phyloP scores from a whole-genome alignment of 2,113 vertebrate genomes.

The Macaca fascicularis region T2T-MFA8v1.1 NC_088375.1:39599501-39600000 shows the following conservation, averaged over 20 bases:
- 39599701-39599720: background rate
- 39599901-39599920: background rate
- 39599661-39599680: background rate
- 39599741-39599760: background rate
- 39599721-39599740: background rate
- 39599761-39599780: background rate
- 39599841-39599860: background rate
- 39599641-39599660: background rate
- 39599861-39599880: background rate
- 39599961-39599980: too few species aligned
- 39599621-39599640: background rate
- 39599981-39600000: fast-evolving
- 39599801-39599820: background rate
- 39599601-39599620: background rate
- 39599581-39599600: too few species aligned
- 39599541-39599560: background rate
- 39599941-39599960: background rate
- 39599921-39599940: background rate
- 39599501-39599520: background rate
- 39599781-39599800: slow-evolving; percentile 8
- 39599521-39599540: background rate
- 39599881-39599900: background rate
- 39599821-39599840: background rate
- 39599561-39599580: background rate
- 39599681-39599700: background rate